These are phyloP conservation scores for Diplodus puntazzo DNA, from an alignment of 2,797 vertebrate species.

Conservation along the genomic window DNA sequence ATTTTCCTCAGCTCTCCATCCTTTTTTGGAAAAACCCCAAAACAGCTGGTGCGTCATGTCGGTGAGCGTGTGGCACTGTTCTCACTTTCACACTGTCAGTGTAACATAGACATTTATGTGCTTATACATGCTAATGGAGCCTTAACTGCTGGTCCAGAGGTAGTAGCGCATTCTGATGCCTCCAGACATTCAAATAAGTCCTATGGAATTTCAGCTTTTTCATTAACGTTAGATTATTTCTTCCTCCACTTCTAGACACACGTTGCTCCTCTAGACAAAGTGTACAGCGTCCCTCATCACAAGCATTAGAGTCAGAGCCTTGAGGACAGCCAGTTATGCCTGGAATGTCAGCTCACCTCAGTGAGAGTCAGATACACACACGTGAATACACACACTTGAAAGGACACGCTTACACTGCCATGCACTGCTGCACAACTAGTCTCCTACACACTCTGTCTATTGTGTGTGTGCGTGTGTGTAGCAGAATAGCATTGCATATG, in stretches of 20 bases:
- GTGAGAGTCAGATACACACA: slow-evolving; percentile 56
- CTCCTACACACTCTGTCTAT: slow-evolving; percentile 26
- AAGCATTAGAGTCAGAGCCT: slow-evolving; percentile 62
- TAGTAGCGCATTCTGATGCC: neutral
- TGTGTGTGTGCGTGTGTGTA: slow-evolving; percentile 5
- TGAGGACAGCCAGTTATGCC: slow-evolving; percentile 83
- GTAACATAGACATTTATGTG: neutral
- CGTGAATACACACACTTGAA: slow-evolving; percentile 56
- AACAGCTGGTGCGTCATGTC: slow-evolving; percentile 40
- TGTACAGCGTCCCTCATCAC: slow-evolving; percentile 72
- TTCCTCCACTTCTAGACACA: neutral
- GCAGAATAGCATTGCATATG: slow-evolving; percentile 63
- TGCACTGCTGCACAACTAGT: slow-evolving; percentile 33
- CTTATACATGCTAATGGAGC: neutral
- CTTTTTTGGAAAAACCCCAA: slow-evolving; percentile 9
- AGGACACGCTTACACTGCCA: slow-evolving; percentile 26
- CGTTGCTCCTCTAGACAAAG: slow-evolving; percentile 11
- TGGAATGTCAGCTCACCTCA: slow-evolving; percentile 87
- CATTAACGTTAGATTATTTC: neutral
- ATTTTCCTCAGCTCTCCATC: neutral
- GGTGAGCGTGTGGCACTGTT: neutral
- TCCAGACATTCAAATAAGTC: neutral
- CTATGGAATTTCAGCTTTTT: neutral
- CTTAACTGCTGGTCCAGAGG: neutral
- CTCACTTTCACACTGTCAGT: slow-evolving; percentile 7